Percentiles rank a stretch among this genome's conserved stretches.
phyloP scores from a whole-genome alignment of 2,113 vertebrate species.

The Plecotus auritus region DNA sequence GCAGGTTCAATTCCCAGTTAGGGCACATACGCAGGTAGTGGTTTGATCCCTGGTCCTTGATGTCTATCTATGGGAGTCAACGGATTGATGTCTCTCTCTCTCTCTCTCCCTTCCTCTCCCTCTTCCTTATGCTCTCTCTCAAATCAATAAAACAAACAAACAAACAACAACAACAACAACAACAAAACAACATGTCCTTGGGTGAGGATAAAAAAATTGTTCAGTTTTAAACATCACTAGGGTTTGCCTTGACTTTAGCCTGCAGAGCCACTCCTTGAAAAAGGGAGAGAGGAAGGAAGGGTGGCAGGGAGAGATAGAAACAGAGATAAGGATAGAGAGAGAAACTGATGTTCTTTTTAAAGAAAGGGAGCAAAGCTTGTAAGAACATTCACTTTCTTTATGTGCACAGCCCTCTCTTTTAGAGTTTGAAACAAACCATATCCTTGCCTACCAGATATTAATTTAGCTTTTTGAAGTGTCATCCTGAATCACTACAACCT shows the following conservation, averaged over 20 bases:
- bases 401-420: not conserved
- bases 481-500: not conserved
- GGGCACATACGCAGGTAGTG: not conserved
- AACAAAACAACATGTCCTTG: not conserved
- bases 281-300: not conserved
- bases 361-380: not conserved
- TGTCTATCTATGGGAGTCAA: not conserved
- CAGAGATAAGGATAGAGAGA: not conserved
- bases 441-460: not conserved
- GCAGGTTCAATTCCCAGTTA: not conserved
- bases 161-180: too few relatives aligned
- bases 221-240: not conserved
- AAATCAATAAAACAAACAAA: not conserved
- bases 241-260: not conserved
- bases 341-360: not conserved
- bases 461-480: not conserved
- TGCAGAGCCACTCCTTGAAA: not conserved
- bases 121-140: not conserved
- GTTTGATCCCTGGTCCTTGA: not conserved
- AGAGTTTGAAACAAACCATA: not conserved
- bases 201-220: not conserved
- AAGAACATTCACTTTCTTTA: not conserved
- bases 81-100: not conserved
- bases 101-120: not conserved
- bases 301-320: too few relatives aligned